These are phyloP conservation scores for Dolichallabes microphthalmus DNA, from an alignment of 2,113 vertebrate genomes.

Conservation along the genomic window DNA sequence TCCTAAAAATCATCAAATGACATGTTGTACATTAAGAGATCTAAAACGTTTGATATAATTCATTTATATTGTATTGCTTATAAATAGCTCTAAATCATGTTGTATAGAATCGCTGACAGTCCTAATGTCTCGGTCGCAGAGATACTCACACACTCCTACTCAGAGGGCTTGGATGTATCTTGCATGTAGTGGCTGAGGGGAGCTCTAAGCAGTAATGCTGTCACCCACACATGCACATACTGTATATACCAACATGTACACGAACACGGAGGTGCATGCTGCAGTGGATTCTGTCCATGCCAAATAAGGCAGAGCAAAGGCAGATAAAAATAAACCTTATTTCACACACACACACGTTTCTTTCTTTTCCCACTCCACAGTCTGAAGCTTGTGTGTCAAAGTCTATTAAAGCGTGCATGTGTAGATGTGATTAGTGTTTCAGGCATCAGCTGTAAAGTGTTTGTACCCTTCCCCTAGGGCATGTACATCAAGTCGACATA, in stretches of 20 bases:
- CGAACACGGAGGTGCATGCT: constrained; percentile 53
- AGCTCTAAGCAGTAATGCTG: constrained; percentile 16
- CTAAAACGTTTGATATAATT: not conserved
- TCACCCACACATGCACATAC: not conserved
- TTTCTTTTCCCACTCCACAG: constrained; percentile 49
- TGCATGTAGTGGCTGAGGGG: not conserved
- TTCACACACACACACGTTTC: constrained; percentile 22
- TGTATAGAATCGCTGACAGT: not conserved
- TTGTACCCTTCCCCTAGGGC: constrained; percentile 48
- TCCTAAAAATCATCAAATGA: not conserved
- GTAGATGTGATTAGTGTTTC: constrained; percentile 28
- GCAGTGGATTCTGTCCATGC: constrained; percentile 60
- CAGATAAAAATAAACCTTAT: constrained; percentile 69
- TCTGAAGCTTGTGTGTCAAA: constrained; percentile 48
- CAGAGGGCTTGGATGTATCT: not conserved
- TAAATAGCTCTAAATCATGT: not conserved
- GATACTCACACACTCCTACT: not conserved
- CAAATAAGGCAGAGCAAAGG: constrained; percentile 64
- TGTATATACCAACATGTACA: constrained; percentile 48
- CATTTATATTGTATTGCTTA: not conserved
- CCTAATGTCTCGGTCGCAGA: not conserved
- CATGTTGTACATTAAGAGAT: not conserved
- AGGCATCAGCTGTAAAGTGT: constrained; percentile 28
- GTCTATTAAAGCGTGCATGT: constrained; percentile 22
- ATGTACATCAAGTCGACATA: constrained; percentile 57